These are phyloP conservation scores for Tadarida brasiliensis DNA, from an alignment of 2,797 vertebrate genomes.

Conservation along the genomic window DNA sequence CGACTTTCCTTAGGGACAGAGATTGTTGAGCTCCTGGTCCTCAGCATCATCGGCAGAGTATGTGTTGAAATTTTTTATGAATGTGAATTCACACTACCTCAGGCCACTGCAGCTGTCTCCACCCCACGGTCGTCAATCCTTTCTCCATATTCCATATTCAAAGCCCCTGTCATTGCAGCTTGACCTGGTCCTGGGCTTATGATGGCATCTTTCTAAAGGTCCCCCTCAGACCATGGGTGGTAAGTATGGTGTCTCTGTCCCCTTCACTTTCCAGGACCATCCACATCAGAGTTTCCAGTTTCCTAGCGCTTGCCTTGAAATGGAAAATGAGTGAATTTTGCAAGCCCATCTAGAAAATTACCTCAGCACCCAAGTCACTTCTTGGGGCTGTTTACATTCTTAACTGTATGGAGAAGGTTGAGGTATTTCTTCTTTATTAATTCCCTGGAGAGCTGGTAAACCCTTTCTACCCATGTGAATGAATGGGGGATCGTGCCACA, in stretches of 20 bases:
- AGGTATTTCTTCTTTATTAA: constrained; percentile 60
- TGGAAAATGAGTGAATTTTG: constrained; percentile 75
- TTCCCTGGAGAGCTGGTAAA: constrained; percentile 69
- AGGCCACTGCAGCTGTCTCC: background rate
- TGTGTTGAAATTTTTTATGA: background rate
- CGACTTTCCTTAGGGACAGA: background rate
- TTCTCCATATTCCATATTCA: background rate
- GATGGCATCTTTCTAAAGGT: constrained; percentile 42
- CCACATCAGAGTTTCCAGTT: constrained; percentile 57
- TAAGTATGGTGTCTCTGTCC: background rate
- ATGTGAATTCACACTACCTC: background rate
- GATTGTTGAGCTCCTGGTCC: background rate
- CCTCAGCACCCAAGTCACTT: constrained; percentile 83
- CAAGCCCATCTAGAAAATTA: constrained; percentile 83
- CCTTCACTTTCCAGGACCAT: constrained; percentile 28
- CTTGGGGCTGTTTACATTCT: constrained; percentile 78
- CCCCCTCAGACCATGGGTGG: constrained; percentile 11
- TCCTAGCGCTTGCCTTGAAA: constrained; percentile 59
- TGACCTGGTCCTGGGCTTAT: background rate
- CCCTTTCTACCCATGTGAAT: constrained; percentile 55
- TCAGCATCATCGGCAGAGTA: background rate
- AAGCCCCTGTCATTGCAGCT: background rate
- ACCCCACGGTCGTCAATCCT: background rate
- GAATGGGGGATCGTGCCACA: constrained; percentile 78
- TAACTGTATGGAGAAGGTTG: constrained; percentile 52